Percentiles rank a stretch among this genome's conserved stretches.
These are phyloP conservation scores for Oceanodroma tethys DNA, from an alignment of 2,113 vertebrate genomes.

Conservation along the genomic window DNA sequence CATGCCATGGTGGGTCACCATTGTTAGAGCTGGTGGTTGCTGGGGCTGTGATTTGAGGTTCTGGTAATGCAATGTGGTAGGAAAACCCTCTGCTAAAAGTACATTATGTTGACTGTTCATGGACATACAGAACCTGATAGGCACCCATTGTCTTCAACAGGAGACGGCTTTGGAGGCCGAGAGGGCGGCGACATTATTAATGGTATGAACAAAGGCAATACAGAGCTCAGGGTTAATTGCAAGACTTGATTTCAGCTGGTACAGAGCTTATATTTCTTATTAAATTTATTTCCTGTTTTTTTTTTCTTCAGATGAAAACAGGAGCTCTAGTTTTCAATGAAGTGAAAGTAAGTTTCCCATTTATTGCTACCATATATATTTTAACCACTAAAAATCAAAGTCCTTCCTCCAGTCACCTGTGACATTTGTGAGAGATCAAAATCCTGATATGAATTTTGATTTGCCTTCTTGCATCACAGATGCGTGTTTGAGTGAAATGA, in stretches of 20 bases:
- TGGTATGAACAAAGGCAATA: neutral
- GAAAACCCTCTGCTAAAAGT: neutral
- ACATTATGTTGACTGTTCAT: neutral
- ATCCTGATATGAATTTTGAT: neutral
- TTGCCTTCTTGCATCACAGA: neutral
- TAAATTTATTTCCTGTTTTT: neutral
- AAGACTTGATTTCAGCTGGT: neutral
- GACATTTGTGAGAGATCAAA: neutral
- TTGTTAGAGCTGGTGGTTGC: neutral
- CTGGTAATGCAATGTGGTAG: neutral
- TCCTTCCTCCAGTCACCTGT: neutral
- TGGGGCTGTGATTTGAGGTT: neutral
- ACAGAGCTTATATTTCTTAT: neutral
- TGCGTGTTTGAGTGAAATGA: neutral
- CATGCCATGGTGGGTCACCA: neutral
- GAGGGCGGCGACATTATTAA: neutral
- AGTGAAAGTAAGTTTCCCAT: neutral
- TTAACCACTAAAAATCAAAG: neutral
- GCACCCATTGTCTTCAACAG: neutral
- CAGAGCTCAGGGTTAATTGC: neutral
- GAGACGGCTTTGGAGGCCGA: accelerated
- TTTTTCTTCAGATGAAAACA: neutral
- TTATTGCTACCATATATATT: neutral
- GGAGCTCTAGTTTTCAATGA: neutral
- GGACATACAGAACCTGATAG: neutral